Conservation (phyloP, 1,140 invertebrate genomes). For the Batillaria attramentaria region DNA sequence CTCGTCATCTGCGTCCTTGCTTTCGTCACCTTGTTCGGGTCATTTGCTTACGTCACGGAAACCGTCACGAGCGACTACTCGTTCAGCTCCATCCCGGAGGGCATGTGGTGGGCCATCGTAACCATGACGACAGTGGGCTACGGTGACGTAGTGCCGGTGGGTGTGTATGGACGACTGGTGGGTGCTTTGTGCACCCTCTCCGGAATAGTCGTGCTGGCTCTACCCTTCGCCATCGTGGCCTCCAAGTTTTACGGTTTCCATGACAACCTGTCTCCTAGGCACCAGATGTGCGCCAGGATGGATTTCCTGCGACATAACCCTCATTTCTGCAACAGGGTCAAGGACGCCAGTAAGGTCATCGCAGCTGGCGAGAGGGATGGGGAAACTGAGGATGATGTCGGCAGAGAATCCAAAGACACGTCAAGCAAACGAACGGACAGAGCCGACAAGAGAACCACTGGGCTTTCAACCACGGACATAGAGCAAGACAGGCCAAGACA, state of each 20-base stretch:
- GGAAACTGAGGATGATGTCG: no score
- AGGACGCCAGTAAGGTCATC: no score
- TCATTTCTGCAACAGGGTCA: no score
- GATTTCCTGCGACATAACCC: no score
- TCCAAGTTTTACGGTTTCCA: slow-evolving; percentile 35
- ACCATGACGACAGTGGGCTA: slow-evolving; percentile 99
- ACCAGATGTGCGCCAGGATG: slow-evolving; percentile 3
- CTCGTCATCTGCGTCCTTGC: slow-evolving; percentile 39
- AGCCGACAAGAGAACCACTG: no score
- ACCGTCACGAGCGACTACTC: slow-evolving; percentile 53
- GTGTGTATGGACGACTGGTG: not conserved
- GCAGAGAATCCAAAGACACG: no score
- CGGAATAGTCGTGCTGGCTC: slow-evolving; percentile 37
- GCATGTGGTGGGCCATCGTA: slow-evolving; percentile 88
- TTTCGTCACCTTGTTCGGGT: slow-evolving; percentile 1
- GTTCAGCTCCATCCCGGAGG: slow-evolving; percentile 86
- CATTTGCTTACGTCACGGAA: slow-evolving; percentile 39
- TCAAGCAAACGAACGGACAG: no score
- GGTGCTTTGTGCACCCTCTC: slow-evolving; percentile 33
- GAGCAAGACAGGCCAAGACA: no score
- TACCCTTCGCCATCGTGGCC: slow-evolving; percentile 43
- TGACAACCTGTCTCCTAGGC: not conserved
- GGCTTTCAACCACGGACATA: no score
- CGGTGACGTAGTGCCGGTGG: slow-evolving; percentile 85
- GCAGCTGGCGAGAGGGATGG: no score